Evolutionary conservation across 2,113 vertebrate species (phyloP).

Genomic region (Bos javanicus): DNA sequence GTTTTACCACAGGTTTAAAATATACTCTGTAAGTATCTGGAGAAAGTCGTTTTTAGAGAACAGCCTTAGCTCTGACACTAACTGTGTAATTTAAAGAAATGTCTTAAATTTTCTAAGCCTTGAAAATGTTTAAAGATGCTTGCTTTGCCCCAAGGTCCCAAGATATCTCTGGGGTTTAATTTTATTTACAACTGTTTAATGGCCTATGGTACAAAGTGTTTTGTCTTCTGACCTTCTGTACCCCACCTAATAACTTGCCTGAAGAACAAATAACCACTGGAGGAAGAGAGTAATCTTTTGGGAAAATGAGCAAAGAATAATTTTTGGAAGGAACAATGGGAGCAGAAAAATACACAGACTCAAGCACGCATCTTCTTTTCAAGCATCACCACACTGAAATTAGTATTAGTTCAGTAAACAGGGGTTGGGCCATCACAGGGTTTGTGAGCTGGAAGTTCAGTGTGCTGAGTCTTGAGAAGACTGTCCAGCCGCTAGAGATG

Average conservation of each 20-base stretch:
- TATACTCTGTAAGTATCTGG: neutral
- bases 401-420: neutral
- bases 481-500: neutral
- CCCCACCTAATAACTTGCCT: constrained; percentile 43
- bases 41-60: neutral
- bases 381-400: neutral
- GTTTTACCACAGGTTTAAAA: neutral
- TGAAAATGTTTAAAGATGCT: neutral
- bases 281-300: neutral
- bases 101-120: constrained; percentile 24
- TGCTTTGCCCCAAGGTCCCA: constrained; percentile 25
- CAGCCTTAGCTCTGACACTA: neutral
- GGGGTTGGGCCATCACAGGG: neutral
- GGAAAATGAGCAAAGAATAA: constrained; percentile 7
- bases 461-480: neutral
- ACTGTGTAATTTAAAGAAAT: constrained; percentile 47
- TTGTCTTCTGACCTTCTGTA: constrained; percentile 53
- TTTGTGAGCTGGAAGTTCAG: neutral
- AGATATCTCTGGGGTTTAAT: constrained; percentile 35
- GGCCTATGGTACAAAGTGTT: neutral
- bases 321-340: neutral
- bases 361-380: neutral
- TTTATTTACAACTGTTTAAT: constrained; percentile 60
- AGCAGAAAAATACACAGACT: neutral
- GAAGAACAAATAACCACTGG: constrained; percentile 27